Evolutionary conservation across 2,113 vertebrate genomes (phyloP).

Genomic region (Isichthys henryi): DNA sequence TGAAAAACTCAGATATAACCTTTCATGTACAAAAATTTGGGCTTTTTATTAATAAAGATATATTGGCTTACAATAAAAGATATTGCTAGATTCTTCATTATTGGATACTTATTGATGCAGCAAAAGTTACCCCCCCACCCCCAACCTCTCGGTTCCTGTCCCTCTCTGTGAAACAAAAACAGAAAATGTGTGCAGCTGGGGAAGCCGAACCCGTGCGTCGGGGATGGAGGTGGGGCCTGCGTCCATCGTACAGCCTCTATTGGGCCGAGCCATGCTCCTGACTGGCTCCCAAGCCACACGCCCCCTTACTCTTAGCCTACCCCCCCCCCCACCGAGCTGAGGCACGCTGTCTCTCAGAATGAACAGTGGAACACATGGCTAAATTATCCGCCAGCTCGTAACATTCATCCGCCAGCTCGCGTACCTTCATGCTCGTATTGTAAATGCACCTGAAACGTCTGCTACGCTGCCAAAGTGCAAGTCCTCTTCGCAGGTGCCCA

Average conservation of each 20-base stretch:
- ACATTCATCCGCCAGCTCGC: background rate
- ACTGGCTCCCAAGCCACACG: background rate
- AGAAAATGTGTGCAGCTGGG: background rate
- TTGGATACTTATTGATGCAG: background rate
- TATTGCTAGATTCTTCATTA: background rate
- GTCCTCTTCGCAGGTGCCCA: background rate
- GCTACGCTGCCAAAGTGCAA: background rate
- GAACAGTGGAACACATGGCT: background rate
- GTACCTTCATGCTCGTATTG: background rate
- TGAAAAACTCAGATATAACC: background rate
- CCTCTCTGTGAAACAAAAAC: background rate
- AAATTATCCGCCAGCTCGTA: background rate
- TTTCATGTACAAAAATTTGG: background rate
- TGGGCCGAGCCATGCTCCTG: background rate
- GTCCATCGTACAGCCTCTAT: background rate
- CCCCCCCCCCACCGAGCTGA: background rate
- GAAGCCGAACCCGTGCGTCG: fast-evolving
- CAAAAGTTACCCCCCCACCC: background rate
- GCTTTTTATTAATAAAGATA: background rate
- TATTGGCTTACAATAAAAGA: background rate
- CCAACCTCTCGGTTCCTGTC: background rate
- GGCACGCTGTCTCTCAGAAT: background rate
- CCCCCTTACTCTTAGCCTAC: background rate
- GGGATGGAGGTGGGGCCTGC: background rate
- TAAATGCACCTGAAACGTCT: background rate